These are phyloP conservation scores for Geothlypis trichas DNA, from an alignment of 2,113 vertebrate genomes.

Conservation along the genomic window DNA sequence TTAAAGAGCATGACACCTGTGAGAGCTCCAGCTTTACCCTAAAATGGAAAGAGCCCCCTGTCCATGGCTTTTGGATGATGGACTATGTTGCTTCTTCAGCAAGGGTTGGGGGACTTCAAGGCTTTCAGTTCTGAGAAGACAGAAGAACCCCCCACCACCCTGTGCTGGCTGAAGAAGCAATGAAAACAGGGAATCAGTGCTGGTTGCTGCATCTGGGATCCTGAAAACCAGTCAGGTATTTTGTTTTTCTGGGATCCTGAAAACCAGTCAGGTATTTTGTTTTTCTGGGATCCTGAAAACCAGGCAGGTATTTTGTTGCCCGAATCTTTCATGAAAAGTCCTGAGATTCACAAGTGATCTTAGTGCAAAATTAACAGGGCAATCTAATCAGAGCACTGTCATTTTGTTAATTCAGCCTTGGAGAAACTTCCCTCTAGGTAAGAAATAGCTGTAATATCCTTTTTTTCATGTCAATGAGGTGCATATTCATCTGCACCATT, in stretches of 20 bases:
- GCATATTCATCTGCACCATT: not conserved
- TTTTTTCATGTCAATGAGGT: not conserved
- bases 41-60: not conserved
- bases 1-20: not conserved
- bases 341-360: not conserved
- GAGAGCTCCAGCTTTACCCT: not conserved
- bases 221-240: not conserved
- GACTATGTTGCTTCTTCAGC: not conserved
- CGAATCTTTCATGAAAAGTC: not conserved
- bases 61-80: not conserved
- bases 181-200: not conserved
- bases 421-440: not conserved
- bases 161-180: not conserved
- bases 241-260: not conserved
- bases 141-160: not conserved
- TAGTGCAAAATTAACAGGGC: not conserved
- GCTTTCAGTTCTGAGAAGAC: not conserved
- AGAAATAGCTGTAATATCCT: not conserved
- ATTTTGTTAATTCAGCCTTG: constrained; percentile 1
- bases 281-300: not conserved
- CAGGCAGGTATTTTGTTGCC: not conserved
- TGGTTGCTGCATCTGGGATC: not conserved
- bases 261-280: too few relatives aligned
- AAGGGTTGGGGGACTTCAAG: not conserved
- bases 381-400: not conserved